A percentile compares a stretch with the other conserved stretches of the same genome.
Conservation (phyloP, 2,797 vertebrate genomes). For the Falco biarmicus region DNA sequence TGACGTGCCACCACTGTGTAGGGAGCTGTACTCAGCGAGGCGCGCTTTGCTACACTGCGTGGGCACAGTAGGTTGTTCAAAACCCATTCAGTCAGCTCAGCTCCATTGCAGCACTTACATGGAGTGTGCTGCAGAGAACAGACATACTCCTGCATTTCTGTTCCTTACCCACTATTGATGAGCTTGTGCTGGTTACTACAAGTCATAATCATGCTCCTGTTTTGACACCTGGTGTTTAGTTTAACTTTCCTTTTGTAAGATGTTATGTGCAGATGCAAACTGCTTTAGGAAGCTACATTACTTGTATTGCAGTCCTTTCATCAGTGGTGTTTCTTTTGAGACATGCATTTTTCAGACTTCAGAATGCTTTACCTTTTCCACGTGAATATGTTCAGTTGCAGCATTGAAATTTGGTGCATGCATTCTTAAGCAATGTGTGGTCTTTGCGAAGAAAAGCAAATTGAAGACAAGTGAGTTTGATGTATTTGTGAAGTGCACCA, state of each 20-base stretch:
- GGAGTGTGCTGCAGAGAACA: neutral
- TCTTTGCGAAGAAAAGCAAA: neutral
- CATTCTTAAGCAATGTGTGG: neutral
- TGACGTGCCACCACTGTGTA: neutral
- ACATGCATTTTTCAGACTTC: neutral
- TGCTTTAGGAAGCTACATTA: neutral
- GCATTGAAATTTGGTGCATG: neutral
- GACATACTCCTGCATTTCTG: neutral
- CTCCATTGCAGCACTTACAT: neutral
- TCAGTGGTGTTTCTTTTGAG: neutral
- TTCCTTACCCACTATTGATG: neutral
- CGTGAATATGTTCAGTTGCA: neutral
- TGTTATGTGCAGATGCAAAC: neutral
- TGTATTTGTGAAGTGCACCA: neutral
- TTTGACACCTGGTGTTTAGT: neutral
- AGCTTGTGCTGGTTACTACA: neutral
- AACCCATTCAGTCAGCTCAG: neutral
- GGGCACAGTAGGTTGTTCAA: neutral
- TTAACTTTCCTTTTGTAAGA: neutral
- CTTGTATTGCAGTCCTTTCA: neutral
- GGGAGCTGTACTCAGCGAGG: neutral
- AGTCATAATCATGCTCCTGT: neutral
- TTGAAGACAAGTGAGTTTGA: neutral
- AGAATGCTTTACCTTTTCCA: neutral
- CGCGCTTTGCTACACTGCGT: neutral